These are phyloP conservation scores for Esox masquinongy DNA, from an alignment of 2,797 vertebrate genomes.

Conservation along the genomic window DNA sequence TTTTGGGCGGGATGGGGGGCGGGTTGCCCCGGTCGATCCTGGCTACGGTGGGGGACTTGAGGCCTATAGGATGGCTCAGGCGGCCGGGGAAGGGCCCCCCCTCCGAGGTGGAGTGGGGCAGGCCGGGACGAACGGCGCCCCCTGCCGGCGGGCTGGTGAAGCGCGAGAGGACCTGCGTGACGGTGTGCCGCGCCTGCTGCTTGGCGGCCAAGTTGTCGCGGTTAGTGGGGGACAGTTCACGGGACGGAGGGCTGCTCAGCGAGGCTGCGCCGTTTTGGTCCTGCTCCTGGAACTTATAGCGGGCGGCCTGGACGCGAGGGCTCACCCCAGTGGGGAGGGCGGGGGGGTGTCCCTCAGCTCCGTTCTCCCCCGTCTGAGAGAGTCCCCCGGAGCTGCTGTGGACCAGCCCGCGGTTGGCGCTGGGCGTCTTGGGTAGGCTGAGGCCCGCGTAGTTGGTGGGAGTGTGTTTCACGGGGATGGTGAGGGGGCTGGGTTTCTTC, in stretches of 20 bases:
- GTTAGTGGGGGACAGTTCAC: constrained; percentile 91
- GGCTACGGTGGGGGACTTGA: constrained; percentile 88
- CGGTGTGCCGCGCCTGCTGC: constrained; percentile 94
- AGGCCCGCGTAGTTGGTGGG: constrained; percentile 76
- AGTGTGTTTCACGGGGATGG: constrained; percentile 83
- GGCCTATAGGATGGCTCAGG: constrained; percentile 76
- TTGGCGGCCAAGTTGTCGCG: constrained; percentile 93
- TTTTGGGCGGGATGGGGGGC: constrained; percentile 98
- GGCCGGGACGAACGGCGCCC: constrained; percentile 72
- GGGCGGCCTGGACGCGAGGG: constrained; percentile 91
- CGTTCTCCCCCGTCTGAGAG: constrained; percentile 82
- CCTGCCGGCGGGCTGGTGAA: constrained; percentile 89
- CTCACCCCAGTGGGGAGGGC: constrained; percentile 82
- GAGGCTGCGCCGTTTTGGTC: constrained; percentile 96
- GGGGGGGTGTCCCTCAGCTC: constrained; percentile 72
- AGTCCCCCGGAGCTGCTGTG: constrained; percentile 67
- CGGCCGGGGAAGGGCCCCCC: constrained; percentile 83
- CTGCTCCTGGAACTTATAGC: constrained; percentile 97
- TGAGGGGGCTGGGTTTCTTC: constrained; percentile 82
- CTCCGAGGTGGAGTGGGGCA: constrained; percentile 81
- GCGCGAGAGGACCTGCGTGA: constrained; percentile 94
- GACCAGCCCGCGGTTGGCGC: constrained; percentile 62
- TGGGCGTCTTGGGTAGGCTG: constrained; percentile 79
- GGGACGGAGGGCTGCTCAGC: constrained; percentile 88
- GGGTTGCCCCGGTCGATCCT: constrained; percentile 96